Evolutionary conservation across 2,113 vertebrate species (phyloP), one percentile per base, ranked within the genome.

Genomic region (Amblyornis subalaris): DNA sequence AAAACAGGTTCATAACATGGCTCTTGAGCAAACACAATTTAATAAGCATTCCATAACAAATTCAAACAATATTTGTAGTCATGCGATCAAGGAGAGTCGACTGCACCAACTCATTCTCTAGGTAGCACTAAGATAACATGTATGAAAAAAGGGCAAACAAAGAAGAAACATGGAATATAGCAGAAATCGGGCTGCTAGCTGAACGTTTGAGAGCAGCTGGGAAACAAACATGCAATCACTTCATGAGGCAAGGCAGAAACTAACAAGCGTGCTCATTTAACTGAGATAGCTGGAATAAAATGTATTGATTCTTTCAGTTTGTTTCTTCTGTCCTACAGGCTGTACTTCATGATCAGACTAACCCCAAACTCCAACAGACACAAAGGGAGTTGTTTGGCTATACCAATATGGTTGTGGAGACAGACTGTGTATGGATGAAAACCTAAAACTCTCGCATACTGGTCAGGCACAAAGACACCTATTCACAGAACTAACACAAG

Each of bases 91-190:
- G 36, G 7, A 67, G 13, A 87, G 35, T 7, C 19, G 18, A 44
- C 19, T 71, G 55, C 36, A 85, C 14, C 36, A 75, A 60, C 26
- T 54, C 22, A 54, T 42, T 73, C 78, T 85, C 67, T 35, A 66
- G 29, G 22, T 14, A 85, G 42, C 22, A 35, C 42, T 57, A 53
- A 47, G 16, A 83, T 16, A 55, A 87, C 0, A 3, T 4, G 2
- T 18, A 10, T 28, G 15, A 26, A 78, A 82, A 80, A 87, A n/a
- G 11, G 28, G 9, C 16, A 58, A 53, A 82, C 58, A 38, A 76
- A 42, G 7, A 48, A 12, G 12, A 48, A 47, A 3, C 7, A 19
- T 0, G 0, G 66, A 81, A 57, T 28, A 48, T 0, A 85, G 38
- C 7, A 75, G 58, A 78, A 87, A 72, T 55, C 16, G 26, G 57